Evolutionary conservation across 2,888 invertebrate genomes (phyloP).

Genomic region (Drosophila meridionalis): DNA sequence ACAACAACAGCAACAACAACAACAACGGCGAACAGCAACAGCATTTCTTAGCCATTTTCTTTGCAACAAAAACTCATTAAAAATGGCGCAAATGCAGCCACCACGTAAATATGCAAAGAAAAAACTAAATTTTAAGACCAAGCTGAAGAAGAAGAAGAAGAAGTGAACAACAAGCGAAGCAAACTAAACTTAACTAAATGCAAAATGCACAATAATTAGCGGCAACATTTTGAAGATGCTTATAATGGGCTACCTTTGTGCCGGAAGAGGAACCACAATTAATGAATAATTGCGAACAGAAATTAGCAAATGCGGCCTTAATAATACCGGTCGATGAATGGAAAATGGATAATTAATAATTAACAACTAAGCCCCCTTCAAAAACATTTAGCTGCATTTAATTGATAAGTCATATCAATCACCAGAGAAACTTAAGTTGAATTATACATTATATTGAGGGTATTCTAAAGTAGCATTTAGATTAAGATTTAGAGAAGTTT

Average conservation of each 20-base stretch:
- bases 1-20: slow-evolving; percentile 28
- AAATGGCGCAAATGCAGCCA: slow-evolving; percentile 68
- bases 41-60: slow-evolving; percentile 31
- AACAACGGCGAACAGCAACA: slow-evolving; percentile 8
- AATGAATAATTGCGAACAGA: neutral
- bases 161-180: slow-evolving; percentile 15
- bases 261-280: slow-evolving; percentile 21
- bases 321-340: neutral
- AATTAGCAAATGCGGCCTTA: neutral
- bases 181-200: slow-evolving; percentile 40
- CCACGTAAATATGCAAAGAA: slow-evolving; percentile 59
- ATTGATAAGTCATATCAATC: neutral
- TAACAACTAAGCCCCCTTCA: neutral
- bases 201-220: slow-evolving; percentile 74
- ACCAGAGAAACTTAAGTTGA: neutral
- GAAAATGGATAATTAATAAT: neutral
- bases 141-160: neutral
- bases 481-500: neutral
- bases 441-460: neutral
- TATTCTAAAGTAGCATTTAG: neutral
- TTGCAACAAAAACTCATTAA: slow-evolving; percentile 73
- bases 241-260: slow-evolving; percentile 34
- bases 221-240: slow-evolving; percentile 55
- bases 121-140: slow-evolving; percentile 9
- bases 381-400: neutral